A percentile compares a stretch with the other conserved stretches of the same genome.
These are phyloP conservation scores for Alviniconcha marisindica DNA, from an alignment of 1,140 invertebrate genomes.

Conservation along the genomic window DNA sequence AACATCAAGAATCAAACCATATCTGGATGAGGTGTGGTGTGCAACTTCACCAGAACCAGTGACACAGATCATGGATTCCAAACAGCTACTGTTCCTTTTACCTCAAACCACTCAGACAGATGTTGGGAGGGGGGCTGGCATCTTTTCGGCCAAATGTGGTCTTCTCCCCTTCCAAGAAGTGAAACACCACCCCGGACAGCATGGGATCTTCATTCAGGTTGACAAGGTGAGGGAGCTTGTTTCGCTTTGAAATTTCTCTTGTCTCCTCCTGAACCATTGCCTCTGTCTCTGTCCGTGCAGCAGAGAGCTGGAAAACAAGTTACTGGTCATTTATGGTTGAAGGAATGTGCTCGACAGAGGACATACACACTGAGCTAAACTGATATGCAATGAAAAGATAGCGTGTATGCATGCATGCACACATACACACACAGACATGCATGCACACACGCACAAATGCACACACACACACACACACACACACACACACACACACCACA, in stretches of 20 bases:
- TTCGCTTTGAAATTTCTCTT: slow-evolving; percentile 55
- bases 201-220: slow-evolving; percentile 77
- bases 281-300: slow-evolving; percentile 64
- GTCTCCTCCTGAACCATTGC: slow-evolving; percentile 48
- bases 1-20: too few species aligned
- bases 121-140: slow-evolving; percentile 65
- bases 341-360: too few species aligned
- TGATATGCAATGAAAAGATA: neutral
- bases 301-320: slow-evolving; percentile 53
- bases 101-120: slow-evolving; percentile 75
- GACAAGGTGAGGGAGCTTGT: slow-evolving; percentile 69
- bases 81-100: too few species aligned
- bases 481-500: too few species aligned
- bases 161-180: slow-evolving; percentile 68
- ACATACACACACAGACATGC: too few species aligned
- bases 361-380: neutral
- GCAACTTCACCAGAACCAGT: too few species aligned
- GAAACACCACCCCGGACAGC: slow-evolving; percentile 75
- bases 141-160: slow-evolving; percentile 74
- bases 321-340: neutral
- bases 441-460: too few species aligned
- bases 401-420: too few species aligned
- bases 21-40: too few species aligned
- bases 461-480: too few species aligned
- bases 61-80: too few species aligned